Evolutionary conservation across 2,797 vertebrate genomes (phyloP).

Genomic region (Apogon talboti): DNA sequence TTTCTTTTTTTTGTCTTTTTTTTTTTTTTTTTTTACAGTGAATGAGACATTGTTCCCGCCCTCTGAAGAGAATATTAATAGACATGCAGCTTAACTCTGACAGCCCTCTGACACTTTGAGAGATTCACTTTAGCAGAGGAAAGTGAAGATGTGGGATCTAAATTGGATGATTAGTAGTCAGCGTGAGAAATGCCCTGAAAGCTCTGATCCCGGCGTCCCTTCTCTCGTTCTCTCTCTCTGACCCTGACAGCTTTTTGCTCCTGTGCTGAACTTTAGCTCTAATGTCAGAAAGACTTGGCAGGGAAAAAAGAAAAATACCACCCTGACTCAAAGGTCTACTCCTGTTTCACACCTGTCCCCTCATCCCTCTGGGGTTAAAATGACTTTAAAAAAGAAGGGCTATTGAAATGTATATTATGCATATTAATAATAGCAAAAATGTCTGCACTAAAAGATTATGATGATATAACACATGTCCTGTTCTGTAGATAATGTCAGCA

Average conservation of each 20-base stretch:
- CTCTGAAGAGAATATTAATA: slow-evolving; percentile 78
- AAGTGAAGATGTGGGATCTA: slow-evolving; percentile 73
- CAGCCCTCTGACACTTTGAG: slow-evolving; percentile 71
- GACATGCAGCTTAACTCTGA: slow-evolving; percentile 75
- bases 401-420: too few species aligned
- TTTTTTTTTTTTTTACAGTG: slow-evolving; percentile 28
- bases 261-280: slow-evolving; percentile 30
- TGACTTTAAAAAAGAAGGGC: not conserved
- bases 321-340: slow-evolving; percentile 37
- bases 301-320: slow-evolving; percentile 5
- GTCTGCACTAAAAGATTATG: too few species aligned
- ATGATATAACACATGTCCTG: too few species aligned
- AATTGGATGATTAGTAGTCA: slow-evolving; percentile 77
- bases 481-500: too few species aligned
- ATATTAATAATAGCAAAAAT: too few species aligned
- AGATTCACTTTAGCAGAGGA: slow-evolving; percentile 70
- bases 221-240: slow-evolving; percentile 25
- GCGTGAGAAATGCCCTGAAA: slow-evolving; percentile 55
- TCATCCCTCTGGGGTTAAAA: slow-evolving; percentile 10
- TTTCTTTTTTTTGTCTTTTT: slow-evolving; percentile 11
- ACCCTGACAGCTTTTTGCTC: slow-evolving; percentile 44
- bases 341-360: slow-evolving; percentile 29
- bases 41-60: slow-evolving; percentile 57
- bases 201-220: slow-evolving; percentile 51
- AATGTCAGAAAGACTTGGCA: slow-evolving; percentile 24